Evolutionary conservation across 2,888 invertebrate genomes (phyloP), one percentile per base, ranked within the genome.

Genomic region (Campoplex nolae): DNA sequence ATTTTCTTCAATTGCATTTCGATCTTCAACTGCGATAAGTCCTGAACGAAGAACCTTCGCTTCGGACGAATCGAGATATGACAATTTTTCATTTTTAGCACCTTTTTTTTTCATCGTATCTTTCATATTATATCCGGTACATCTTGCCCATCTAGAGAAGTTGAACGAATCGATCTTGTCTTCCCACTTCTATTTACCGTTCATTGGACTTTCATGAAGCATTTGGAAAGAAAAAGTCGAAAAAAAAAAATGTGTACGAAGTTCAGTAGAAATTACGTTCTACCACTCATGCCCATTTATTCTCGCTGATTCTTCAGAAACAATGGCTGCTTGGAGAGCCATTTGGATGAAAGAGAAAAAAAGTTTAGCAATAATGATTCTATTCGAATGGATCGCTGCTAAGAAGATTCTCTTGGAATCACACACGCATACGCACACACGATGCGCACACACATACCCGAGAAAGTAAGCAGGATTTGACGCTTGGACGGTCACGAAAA

Each of bases 401-500:
- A 79, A 67, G 70, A 75, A 56, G 78, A 83, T 67, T 83, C 65
- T 78, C 58, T 78, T 32, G 38, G n/a, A 62, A 42, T 75, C 18
- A 42, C 67, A 79, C 38, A 76, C 18, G 73, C 11, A 65, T n/a
- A 48, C 45, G 58, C 28, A 62, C 51, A 23, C 18, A n/a, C 42
- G 16, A 75, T 8, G 71, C 18, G 73, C 11, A 65, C 13, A 65
- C 45, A 70, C 28, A 62, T 38, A 23, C 13, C 16, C 42, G 16
- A 75, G 8, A 18, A 32, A 48, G 68, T 35, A 68, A 38, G 67
- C 32, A 67, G 73, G 71, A 86, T 86, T 83, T 83, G 75, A 79
- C 83, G 86, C 70, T 86, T 67, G 79, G 62, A 71, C 56, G 79
- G 58, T 42, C 79, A 71, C 65, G 83, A 83, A 80, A 83, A 86